phyloP scores from a whole-genome alignment of 2,113 vertebrate species.

The Narcine bancroftii region DNA sequence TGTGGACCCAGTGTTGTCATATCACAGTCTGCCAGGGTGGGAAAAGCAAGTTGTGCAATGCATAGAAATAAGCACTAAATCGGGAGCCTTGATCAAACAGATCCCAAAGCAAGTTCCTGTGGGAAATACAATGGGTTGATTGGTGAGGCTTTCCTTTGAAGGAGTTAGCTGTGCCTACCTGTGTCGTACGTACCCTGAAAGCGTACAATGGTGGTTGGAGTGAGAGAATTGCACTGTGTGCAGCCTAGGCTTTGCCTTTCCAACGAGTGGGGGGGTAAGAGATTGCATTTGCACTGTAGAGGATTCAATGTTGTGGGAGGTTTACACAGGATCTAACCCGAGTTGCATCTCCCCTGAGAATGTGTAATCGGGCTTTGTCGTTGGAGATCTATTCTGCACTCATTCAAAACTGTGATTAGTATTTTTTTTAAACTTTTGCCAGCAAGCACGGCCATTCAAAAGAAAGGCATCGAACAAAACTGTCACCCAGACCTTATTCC shows the following conservation, averaged over 20 bases:
- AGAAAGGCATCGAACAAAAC: not conserved
- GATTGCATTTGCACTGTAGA: too few species aligned
- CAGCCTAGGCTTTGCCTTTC: not conserved
- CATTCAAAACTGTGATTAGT: not conserved
- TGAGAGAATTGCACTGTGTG: not conserved
- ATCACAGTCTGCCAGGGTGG: not conserved
- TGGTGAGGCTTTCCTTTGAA: not conserved
- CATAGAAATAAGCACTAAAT: not conserved
- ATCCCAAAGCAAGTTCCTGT: not conserved
- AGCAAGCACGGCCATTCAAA: not conserved
- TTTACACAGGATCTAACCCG: too few species aligned
- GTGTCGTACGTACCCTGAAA: too few species aligned
- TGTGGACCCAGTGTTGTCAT: not conserved
- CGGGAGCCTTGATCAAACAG: not conserved
- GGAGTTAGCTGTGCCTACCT: not conserved
- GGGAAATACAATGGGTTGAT: not conserved
- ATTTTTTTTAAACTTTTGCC: not conserved
- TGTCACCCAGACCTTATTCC: not conserved
- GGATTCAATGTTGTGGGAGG: too few species aligned
- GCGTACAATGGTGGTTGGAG: too few species aligned
- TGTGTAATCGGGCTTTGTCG: too few species aligned
- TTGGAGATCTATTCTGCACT: not conserved
- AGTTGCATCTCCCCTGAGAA: too few species aligned
- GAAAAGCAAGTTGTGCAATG: not conserved
- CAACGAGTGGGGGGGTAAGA: too few species aligned